These are phyloP conservation scores for Gyps fulvus DNA, from an alignment of 2,113 vertebrate genomes.

Conservation along the genomic window DNA sequence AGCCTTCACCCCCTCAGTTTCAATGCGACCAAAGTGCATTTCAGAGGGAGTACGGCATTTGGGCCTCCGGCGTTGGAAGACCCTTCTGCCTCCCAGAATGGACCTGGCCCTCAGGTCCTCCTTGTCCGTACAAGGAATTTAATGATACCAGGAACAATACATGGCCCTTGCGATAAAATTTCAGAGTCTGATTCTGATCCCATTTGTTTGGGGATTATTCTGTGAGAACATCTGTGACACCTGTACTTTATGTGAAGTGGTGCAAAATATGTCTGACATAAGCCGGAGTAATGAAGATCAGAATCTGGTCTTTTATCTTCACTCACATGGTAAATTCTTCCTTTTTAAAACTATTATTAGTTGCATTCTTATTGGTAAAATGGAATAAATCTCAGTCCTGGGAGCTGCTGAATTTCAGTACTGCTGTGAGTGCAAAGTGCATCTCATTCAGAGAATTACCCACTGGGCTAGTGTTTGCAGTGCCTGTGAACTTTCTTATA, in stretches of 20 bases:
- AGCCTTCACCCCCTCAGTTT: not conserved
- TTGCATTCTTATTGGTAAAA: conserved; percentile 20
- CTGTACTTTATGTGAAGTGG: not conserved
- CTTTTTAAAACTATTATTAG: conserved; percentile 44
- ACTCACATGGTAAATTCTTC: not conserved
- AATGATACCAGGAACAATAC: not conserved
- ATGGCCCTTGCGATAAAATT: not conserved
- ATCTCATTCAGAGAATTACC: conserved; percentile 58
- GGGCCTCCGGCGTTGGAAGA: not conserved
- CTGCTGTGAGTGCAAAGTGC: conserved; percentile 65
- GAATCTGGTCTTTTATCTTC: not conserved
- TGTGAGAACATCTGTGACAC: not conserved
- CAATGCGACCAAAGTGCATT: not conserved
- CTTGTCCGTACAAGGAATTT: not conserved
- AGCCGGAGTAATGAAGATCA: not conserved
- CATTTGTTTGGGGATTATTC: not conserved
- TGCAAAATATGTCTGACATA: not conserved
- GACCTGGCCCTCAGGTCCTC: not conserved
- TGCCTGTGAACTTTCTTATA: conserved; percentile 53
- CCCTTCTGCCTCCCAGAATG: not conserved
- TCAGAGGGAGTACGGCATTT: not conserved
- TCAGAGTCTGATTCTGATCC: not conserved
- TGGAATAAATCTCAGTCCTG: conserved; percentile 23
- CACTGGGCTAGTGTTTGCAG: conserved; percentile 54
- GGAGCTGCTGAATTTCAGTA: conserved; percentile 37